phyloP scores from a whole-genome alignment of 2,797 vertebrate genomes.

The Anguilla megastoma region DNA sequence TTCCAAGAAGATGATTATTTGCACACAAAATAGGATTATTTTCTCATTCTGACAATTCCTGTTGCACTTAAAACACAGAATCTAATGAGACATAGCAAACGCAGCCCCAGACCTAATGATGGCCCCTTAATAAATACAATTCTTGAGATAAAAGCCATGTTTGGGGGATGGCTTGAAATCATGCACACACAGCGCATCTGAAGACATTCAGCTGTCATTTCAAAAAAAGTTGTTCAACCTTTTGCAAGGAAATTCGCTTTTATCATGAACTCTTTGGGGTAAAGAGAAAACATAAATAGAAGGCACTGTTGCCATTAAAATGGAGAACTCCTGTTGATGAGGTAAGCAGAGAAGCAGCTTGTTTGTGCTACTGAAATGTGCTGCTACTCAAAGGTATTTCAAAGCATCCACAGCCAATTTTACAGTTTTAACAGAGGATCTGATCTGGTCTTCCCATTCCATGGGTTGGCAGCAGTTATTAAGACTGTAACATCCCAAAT shows the following conservation, averaged over 20 bases:
- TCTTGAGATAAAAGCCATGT: neutral
- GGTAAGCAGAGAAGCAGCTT: constrained; percentile 1
- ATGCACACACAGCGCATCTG: neutral
- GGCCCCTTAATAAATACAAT: neutral
- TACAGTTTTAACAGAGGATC: neutral
- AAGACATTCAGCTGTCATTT: constrained; percentile 14
- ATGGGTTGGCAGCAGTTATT: neutral
- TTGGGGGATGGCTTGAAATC: neutral
- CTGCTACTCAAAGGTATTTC: constrained; percentile 5
- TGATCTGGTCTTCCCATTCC: neutral
- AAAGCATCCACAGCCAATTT: neutral
- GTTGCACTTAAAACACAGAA: constrained; percentile 9
- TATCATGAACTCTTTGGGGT: neutral
- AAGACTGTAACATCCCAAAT: too few species aligned
- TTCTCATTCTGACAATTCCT: neutral
- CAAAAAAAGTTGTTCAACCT: constrained; percentile 4
- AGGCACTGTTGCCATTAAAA: neutral
- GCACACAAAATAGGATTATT: neutral
- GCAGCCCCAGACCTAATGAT: neutral
- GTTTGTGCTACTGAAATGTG: neutral
- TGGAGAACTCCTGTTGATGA: neutral
- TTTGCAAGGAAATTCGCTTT: neutral
- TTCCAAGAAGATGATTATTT: neutral
- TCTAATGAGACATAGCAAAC: constrained; percentile 8
- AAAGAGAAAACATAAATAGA: constrained; percentile 13